These are phyloP conservation scores for Dioctria rufipes DNA, from an alignment of 2,888 invertebrate genomes.

Conservation along the genomic window DNA sequence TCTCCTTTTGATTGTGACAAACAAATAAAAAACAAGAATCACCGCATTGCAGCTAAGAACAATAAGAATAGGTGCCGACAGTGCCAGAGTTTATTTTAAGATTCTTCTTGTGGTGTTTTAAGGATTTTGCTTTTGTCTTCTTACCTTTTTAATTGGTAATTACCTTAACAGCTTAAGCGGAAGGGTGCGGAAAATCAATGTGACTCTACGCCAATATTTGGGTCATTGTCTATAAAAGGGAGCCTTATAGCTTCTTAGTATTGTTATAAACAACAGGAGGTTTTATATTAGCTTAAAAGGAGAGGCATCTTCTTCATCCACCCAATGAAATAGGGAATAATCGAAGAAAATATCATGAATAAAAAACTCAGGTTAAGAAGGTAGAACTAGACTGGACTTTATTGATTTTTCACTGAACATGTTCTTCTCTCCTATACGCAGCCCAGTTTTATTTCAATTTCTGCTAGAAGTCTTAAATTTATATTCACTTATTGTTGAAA, in stretches of 20 bases:
- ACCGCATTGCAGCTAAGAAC: conserved; percentile 46
- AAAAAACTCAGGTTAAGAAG: too few species aligned
- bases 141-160: conserved; percentile 31
- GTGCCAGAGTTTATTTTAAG: conserved; percentile 22
- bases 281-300: too few species aligned
- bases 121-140: neutral
- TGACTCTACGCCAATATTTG: conserved; percentile 18
- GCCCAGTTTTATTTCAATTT: neutral
- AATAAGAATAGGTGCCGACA: conserved; percentile 7
- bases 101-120: neutral
- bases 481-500: too few species aligned
- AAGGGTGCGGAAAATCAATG: conserved; percentile 48
- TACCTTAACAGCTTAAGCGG: conserved; percentile 15
- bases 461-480: too few species aligned
- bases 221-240: conserved; percentile 37
- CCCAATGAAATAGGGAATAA: too few species aligned
- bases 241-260: too few species aligned
- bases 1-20: neutral
- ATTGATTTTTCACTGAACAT: conserved; percentile 41
- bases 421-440: neutral
- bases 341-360: neutral
- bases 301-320: too few species aligned
- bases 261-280: too few species aligned
- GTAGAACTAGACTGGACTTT: neutral
- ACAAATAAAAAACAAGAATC: conserved; percentile 17